These are phyloP conservation scores for Rhyzopertha dominica DNA, from an alignment of 1,140 invertebrate species.

Conservation along the genomic window DNA sequence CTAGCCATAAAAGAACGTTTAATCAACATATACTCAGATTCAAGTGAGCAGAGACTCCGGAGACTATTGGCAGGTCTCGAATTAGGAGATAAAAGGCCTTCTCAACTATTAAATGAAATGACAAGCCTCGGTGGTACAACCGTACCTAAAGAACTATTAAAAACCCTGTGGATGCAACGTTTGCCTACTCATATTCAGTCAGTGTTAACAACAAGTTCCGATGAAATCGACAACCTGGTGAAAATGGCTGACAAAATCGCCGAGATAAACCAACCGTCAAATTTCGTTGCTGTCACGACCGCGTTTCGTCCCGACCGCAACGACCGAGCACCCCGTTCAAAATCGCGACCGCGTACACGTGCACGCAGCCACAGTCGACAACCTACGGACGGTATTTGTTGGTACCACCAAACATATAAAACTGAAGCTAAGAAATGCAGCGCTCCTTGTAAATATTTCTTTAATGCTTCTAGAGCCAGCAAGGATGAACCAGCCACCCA, in stretches of 20 bases:
- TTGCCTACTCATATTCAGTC: conserved; percentile 11
- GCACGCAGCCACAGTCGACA: background rate
- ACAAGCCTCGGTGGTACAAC: conserved; percentile 9
- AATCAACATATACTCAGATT: conserved; percentile 26
- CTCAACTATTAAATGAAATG: conserved; percentile 28
- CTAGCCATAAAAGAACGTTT: conserved; percentile 13
- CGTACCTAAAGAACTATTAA: conserved; percentile 11
- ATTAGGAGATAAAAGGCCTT: conserved; percentile 27
- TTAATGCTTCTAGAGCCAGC: no score
- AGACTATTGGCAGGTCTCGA: conserved; percentile 31
- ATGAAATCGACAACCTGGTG: background rate
- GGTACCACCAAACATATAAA: no score
- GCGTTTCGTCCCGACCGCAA: no score
- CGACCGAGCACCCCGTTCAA: no score
- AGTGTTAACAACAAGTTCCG: background rate
- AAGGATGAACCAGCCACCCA: no score
- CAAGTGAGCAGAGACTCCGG: conserved; percentile 26
- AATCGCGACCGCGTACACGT: background rate
- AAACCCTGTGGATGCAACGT: conserved; percentile 14
- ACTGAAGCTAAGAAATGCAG: no score
- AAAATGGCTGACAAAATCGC: conserved; percentile 6
- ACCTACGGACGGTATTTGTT: no score
- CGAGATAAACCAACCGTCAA: background rate
- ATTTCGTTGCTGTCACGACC: no score
- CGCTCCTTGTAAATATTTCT: no score